Base-by-base conservation (phyloP, 2,113 vertebrate species). In the Tachycineta bicolor region DNA sequence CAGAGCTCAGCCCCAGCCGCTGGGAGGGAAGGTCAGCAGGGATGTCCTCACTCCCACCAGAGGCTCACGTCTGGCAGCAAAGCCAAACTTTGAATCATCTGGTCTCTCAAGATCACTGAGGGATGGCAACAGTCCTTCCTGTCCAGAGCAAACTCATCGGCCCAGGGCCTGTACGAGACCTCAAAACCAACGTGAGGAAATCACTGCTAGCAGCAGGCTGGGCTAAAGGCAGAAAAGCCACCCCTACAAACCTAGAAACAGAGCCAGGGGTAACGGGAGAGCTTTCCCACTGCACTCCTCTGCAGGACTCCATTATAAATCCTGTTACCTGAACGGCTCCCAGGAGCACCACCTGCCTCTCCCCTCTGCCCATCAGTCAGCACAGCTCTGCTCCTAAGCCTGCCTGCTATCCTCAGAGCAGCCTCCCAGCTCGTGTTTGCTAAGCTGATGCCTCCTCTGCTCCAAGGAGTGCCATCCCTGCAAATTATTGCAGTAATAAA, bases 401-500 rank as follows among this genome's bases (percentile, higher is more conserved):
- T 37, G 74, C 33, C 93, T 93, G 93, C 87, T 67, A 46, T 50
- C 87, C 94, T 94, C 91, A 77, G 91, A 94, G 93, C 85, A 93
- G 84, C 94, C 90, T 97, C 95, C 89, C 79, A 77, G 64, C 39
- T 58, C 64, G 17, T 86, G 94, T 95, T 95, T 90, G 95, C 94
- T 86, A 89, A 96, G 94, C 86, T 59, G 92, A 86, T 80, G 90
- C 89, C 94, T 93, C 86, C 96, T 86, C 96, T 95, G 89, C 94
- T 96, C 88, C 96, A 39, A 52, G 92, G 94, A 96, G 89, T 85
- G 95, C 90, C 96, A 77, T 89, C 95, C 94, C 91, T 82, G 93
- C 95, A 95, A 91, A 95, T 96, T 96, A 96, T 93, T 79, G 24
- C 95, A 69, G 93, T 70, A 94, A 96, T 95, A 96, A 92, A 95